phyloP scores from a whole-genome alignment of 2,113 vertebrate genomes.

The Gracilinanus agilis region DNA sequence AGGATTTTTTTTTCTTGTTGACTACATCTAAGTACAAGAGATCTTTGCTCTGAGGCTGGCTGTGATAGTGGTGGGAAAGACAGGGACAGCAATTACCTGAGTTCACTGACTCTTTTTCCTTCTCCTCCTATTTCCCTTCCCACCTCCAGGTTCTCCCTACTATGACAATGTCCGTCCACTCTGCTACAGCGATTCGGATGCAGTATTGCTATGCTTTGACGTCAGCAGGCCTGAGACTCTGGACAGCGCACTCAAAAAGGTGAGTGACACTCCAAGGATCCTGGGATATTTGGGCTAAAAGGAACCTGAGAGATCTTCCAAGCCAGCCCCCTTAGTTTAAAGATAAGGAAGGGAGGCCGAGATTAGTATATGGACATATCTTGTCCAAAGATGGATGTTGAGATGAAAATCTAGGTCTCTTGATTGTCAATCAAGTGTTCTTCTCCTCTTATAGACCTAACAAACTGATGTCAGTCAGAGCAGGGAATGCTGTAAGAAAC shows the following conservation, averaged over 20 bases:
- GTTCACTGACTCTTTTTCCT: background rate
- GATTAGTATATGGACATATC: background rate
- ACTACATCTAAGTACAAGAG: background rate
- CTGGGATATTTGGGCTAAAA: constrained; percentile 6
- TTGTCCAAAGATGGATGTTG: background rate
- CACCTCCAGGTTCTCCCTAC: constrained; percentile 91
- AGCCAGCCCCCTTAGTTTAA: background rate
- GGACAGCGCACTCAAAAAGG: constrained; percentile 94
- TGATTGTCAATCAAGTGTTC: background rate
- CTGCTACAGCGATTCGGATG: constrained; percentile 97
- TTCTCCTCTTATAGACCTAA: constrained; percentile 6
- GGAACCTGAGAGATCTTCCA: constrained; percentile 6
- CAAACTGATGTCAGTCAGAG: background rate
- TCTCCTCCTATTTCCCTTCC: background rate
- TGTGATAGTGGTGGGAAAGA: background rate
- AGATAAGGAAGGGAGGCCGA: constrained; percentile 18
- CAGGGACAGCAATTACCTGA: background rate
- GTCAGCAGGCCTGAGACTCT: constrained; percentile 94
- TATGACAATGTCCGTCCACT: constrained; percentile 97
- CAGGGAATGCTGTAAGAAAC: background rate
- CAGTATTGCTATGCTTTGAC: constrained; percentile 95
- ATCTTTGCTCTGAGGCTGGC: background rate
- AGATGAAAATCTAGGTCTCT: background rate
- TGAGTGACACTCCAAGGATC: constrained; percentile 68
- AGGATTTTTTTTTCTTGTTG: background rate